Evolutionary conservation across 1,140 invertebrate genomes (phyloP).

Genomic region (Zaprionus tsacasi): DNA sequence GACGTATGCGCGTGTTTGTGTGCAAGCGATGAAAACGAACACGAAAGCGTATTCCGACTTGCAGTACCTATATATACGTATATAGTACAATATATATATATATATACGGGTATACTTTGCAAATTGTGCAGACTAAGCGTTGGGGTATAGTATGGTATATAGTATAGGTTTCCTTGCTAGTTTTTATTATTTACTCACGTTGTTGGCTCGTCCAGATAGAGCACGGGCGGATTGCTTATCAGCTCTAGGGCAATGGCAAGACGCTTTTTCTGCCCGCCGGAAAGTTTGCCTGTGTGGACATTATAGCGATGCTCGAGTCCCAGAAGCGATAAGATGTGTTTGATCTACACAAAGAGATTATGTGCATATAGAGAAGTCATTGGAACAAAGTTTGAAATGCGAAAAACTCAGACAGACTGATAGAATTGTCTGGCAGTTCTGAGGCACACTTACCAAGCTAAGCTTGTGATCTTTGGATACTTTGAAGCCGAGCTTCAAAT

Average conservation of each 20-base stretch:
- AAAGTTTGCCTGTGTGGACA: slow-evolving; percentile 90
- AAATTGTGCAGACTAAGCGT: slow-evolving; percentile 2
- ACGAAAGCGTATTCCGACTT: neutral
- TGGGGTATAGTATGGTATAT: neutral
- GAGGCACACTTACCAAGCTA: slow-evolving; percentile 57
- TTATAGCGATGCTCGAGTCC: slow-evolving; percentile 88
- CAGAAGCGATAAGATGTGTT: slow-evolving; percentile 90
- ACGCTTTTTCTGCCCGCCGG: slow-evolving; percentile 94
- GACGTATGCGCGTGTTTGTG: neutral
- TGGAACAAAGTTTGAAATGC: slow-evolving; percentile 1
- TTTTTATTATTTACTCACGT: slow-evolving; percentile 87
- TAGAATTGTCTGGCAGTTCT: neutral
- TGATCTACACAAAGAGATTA: slow-evolving; percentile 78
- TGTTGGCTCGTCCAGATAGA: slow-evolving; percentile 97
- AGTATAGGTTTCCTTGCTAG: slow-evolving; percentile 17
- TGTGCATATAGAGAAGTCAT: neutral
- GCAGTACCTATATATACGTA: neutral
- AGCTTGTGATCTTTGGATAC: slow-evolving; percentile 84
- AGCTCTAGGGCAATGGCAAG: slow-evolving; percentile 94
- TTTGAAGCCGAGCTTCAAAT: slow-evolving; percentile 91
- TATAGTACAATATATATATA: neutral
- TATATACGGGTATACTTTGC: neutral
- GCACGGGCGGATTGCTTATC: slow-evolving; percentile 94
- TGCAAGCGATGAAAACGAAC: neutral
- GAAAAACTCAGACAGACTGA: neutral